These are phyloP conservation scores for Ochropleura plecta DNA, from an alignment of 2,888 invertebrate species.

Conservation along the genomic window DNA sequence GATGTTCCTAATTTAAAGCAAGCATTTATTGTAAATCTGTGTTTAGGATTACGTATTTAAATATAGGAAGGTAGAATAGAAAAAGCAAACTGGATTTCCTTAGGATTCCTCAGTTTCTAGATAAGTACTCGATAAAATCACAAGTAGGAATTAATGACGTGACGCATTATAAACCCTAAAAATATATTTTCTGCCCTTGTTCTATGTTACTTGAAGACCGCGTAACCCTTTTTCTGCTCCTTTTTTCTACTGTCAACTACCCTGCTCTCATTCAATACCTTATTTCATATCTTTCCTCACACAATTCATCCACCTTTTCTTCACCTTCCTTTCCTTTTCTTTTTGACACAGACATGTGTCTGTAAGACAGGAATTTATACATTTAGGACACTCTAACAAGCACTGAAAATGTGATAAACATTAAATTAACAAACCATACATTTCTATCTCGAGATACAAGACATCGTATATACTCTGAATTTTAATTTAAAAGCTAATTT, in stretches of 20 bases:
- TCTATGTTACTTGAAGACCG: background rate
- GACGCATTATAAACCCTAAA: background rate
- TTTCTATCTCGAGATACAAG: constrained; percentile 6
- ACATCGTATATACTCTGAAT: constrained; percentile 1
- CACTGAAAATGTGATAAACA: background rate
- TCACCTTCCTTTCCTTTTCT: background rate
- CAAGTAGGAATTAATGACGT: background rate
- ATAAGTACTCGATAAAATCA: background rate
- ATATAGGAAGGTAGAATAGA: background rate
- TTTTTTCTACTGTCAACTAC: background rate
- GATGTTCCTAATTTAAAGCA: background rate
- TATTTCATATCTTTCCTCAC: background rate
- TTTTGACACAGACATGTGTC: background rate
- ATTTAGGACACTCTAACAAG: too few species aligned
- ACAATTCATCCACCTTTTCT: background rate
- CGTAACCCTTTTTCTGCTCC: background rate
- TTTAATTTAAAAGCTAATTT: constrained; percentile 51
- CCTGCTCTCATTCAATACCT: background rate
- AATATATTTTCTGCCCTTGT: background rate
- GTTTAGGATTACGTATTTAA: constrained; percentile 1
- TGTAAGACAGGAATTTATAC: too few species aligned
- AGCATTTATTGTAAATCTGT: background rate
- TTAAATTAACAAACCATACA: constrained; percentile 1
- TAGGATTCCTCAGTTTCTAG: background rate
- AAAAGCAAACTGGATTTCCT: background rate